A percentile compares a stretch with the other conserved stretches of the same genome.
These are phyloP conservation scores for Podocnemis expansa DNA, from an alignment of 2,113 vertebrate species.

Conservation along the genomic window DNA sequence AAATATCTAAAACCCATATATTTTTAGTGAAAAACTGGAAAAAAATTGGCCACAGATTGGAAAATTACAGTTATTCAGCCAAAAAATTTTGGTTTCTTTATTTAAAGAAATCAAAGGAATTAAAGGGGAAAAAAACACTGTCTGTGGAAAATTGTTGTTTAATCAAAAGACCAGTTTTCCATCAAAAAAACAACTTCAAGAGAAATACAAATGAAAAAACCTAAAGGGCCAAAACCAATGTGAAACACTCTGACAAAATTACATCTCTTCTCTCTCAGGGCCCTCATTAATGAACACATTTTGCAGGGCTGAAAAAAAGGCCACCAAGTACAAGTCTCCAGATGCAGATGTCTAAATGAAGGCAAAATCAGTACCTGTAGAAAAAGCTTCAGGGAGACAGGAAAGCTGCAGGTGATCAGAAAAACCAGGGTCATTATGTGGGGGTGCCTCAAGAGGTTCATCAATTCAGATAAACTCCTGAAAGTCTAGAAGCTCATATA, in stretches of 20 bases:
- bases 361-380: neutral
- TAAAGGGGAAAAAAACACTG: neutral
- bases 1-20: neutral
- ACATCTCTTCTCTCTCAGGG: neutral
- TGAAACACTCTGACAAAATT: neutral
- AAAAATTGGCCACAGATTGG: neutral
- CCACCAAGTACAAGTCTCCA: neutral
- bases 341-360: neutral
- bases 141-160: accelerated
- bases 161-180: neutral
- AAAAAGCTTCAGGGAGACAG: neutral
- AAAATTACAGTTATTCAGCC: accelerated
- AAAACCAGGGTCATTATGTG: neutral
- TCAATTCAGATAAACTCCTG: neutral
- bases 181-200: neutral
- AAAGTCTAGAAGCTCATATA: neutral
- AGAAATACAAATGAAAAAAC: neutral
- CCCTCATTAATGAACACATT: neutral
- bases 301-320: neutral
- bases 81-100: accelerated
- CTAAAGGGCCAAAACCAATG: neutral
- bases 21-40: neutral
- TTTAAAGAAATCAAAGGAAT: neutral
- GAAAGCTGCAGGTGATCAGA: neutral
- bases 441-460: neutral